These are phyloP conservation scores for Castor canadensis DNA, from an alignment of 2,113 vertebrate species.

Conservation along the genomic window DNA sequence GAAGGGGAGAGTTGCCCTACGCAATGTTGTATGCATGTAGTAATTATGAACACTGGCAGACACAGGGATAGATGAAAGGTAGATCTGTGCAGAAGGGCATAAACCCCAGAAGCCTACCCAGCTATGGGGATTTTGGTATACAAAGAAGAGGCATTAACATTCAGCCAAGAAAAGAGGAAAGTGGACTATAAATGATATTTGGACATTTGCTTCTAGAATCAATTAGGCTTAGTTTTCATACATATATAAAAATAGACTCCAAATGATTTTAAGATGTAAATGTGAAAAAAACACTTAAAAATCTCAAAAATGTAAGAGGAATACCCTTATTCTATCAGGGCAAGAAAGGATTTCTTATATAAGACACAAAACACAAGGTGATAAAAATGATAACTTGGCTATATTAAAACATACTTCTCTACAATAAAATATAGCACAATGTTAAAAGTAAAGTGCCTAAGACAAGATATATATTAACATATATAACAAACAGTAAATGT, in stretches of 20 bases:
- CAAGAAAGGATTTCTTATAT: background rate
- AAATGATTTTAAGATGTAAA: slow-evolving; percentile 24
- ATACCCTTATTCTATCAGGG: background rate
- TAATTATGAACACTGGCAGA: background rate
- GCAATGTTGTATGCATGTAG: background rate
- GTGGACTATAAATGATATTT: background rate
- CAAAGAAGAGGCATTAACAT: background rate
- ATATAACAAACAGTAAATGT: background rate
- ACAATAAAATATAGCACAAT: background rate
- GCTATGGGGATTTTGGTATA: background rate
- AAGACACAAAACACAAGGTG: background rate
- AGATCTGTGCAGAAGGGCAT: background rate
- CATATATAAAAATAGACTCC: background rate
- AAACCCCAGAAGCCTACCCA: background rate
- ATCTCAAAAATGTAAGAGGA: background rate
- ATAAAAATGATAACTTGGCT: background rate
- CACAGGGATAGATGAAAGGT: background rate
- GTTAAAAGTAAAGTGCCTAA: background rate
- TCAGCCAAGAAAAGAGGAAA: background rate
- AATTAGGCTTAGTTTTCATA: background rate
- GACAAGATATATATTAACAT: background rate
- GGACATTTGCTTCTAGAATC: background rate
- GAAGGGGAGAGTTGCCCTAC: background rate
- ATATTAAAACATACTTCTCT: background rate
- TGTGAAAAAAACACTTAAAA: background rate